These are phyloP conservation scores for Oplegnathus fasciatus DNA, from an alignment of 2,113 vertebrate species.

Conservation along the genomic window DNA sequence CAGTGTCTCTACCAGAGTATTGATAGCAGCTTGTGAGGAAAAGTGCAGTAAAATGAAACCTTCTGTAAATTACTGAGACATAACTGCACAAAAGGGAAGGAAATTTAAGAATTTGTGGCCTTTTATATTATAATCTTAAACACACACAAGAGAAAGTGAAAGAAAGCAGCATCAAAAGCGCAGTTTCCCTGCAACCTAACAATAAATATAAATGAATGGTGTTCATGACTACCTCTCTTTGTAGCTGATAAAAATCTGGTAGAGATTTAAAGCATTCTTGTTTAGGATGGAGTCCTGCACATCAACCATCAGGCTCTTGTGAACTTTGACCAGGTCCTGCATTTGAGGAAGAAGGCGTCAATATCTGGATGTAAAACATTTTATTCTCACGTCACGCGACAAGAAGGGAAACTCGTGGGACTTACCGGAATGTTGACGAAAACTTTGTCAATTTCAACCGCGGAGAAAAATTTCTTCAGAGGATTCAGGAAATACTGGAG, in stretches of 20 bases:
- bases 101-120: too few relatives aligned
- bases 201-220: too few relatives aligned
- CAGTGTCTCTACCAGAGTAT: neutral
- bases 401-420: slow-evolving; percentile 7
- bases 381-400: neutral
- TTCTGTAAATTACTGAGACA: neutral
- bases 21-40: neutral
- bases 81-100: neutral
- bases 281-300: slow-evolving; percentile 92
- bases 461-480: slow-evolving; percentile 90
- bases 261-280: slow-evolving; percentile 91
- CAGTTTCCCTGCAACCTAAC: neutral
- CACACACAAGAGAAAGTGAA: neutral
- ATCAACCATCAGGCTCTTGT: slow-evolving; percentile 90
- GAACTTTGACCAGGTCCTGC: slow-evolving; percentile 94
- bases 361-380: neutral
- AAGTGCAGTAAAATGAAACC: neutral
- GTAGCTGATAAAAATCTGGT: slow-evolving; percentile 93
- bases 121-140: neutral
- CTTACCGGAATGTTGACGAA: slow-evolving; percentile 95
- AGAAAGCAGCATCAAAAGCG: neutral
- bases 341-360: slow-evolving; percentile 35
- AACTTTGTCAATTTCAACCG: slow-evolving; percentile 89
- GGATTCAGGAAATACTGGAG: slow-evolving; percentile 93
- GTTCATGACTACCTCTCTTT: slow-evolving; percentile 89